Evolutionary conservation across 2,797 vertebrate genomes (phyloP), one percentile per base, ranked within the genome.

Genomic region (Pachyuromys duprasi): DNA sequence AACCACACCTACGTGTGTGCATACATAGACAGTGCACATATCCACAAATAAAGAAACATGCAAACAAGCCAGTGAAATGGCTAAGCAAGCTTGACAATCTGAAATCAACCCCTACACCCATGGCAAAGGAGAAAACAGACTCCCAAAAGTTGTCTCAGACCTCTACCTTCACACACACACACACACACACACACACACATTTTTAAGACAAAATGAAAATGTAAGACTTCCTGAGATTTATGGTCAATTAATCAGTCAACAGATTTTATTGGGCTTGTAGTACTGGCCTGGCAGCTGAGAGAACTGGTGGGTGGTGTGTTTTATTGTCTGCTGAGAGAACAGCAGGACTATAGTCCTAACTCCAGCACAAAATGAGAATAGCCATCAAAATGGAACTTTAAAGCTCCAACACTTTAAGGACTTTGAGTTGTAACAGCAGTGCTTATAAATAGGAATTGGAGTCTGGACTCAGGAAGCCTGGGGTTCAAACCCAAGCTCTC

Each of bases 401-500:
- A 93, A 92, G 67, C 22, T 55, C 24, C 49, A 82, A 65, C 13
- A 5, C 36, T 84, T 70, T 42, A 0, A 70, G 62, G 26, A 60
- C 72, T 88, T 82, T 93, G 60, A 78, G n/a, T 69, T 39, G 45
- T 45, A 89, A 18, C 22, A 89, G 14, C 57, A 42, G 20, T 90
- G 53, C 49, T 84, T 74, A 80, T 67, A 92, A 84, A 31, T 80
- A 53, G 17, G 67, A 55, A 72, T 67, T 83, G 26, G 22, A 90
- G 33, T 92, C 65, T 26, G 78, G 69, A 70, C 28, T 91, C 63
- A 83, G 33, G 63, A 96, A 93, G 53, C 5, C 72, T 2, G 26
- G 36, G 15, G 60, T 83, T 95, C 81, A 95, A 92, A 90, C 70
- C 36, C 93, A 14, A 79, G 42, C 8, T 89, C 79, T 49, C 49